Evolutionary conservation across 2,113 vertebrate genomes (phyloP), one percentile per base, ranked within the genome.

Genomic region (Holacanthus passer): DNA sequence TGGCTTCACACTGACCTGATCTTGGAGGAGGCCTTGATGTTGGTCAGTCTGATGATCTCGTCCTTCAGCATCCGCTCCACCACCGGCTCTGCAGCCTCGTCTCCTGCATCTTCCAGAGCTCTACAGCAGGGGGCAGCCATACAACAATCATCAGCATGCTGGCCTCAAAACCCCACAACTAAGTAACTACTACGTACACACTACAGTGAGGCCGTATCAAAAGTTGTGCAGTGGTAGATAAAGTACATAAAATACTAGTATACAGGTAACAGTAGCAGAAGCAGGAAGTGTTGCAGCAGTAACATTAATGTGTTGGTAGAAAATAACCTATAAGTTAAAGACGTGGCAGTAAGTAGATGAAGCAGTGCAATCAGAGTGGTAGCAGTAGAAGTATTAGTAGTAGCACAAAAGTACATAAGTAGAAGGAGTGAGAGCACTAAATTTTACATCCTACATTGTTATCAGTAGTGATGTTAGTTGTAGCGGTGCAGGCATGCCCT

Each of bases 21-120:
- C 92, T 99, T 99, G 72, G 96, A 92, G 24, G 98, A 97, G 20
- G 97, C 96, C 87, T 92, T 98, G 87, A 99, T 93, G 75, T 92
- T 97, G 29, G 93, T 84, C 55, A 99, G 77, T 37, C 95, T 93
- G 10, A 96, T 86, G 79, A 99, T 97, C 91, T 98, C 96, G 72
- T 99, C 97, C 55, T 37, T 11, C 88, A 87, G 55, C 87, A 53
- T 95, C 94, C 47, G 93, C 84, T 93, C 94, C 93, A 90, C 92
- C 37, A 83, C 68, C 0, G 91, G 82, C 72, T 94, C 92, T 1
- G 22, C 73, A 2, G 22, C 66, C 43, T 91, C 88, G 37, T 91
- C 94, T 2, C 74, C 89, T 22, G 69, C 88, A 41, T 88, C 93
- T 10, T 79, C 94, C 32, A 85, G 94, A 84, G 94, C 88, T 70